Percentiles rank a stretch among this genome's conserved stretches.
Evolutionary conservation across 2,888 invertebrate species (phyloP).

Genomic region (Drosophila birchii): DNA sequence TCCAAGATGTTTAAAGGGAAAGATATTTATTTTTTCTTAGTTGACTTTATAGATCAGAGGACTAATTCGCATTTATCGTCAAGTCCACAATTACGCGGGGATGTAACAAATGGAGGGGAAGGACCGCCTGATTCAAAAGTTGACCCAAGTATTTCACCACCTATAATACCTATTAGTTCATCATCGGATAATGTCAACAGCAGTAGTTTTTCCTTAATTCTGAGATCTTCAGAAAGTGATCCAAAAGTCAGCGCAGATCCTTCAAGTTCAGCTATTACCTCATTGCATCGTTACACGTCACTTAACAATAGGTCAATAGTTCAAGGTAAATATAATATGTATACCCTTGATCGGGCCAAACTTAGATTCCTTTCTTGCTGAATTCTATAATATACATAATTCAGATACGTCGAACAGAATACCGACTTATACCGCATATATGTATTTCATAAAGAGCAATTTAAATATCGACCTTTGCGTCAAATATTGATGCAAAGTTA

Average conservation of each 20-base stretch:
- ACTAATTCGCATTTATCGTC: constrained; percentile 81
- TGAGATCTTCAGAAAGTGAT: constrained; percentile 80
- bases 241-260: constrained; percentile 48
- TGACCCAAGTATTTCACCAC: constrained; percentile 82
- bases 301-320: constrained; percentile 71
- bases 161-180: constrained; percentile 38
- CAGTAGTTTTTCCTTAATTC: constrained; percentile 82
- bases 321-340: constrained; percentile 42
- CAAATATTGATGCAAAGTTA: not conserved
- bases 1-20: not conserved
- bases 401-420: not conserved
- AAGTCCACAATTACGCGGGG: constrained; percentile 81
- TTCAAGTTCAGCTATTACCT: constrained; percentile 57
- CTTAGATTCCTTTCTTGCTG: too few species aligned
- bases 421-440: not conserved
- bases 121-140: constrained; percentile 63
- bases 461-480: not conserved
- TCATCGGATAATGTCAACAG: constrained; percentile 51
- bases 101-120: constrained; percentile 51
- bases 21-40: constrained; percentile 52
- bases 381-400: too few species aligned
- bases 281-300: constrained; percentile 83
- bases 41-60: constrained; percentile 84
- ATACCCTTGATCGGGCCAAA: too few species aligned
- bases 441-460: not conserved